A percentile compares a stretch with the other conserved stretches of the same genome.
These are phyloP conservation scores for Crotalus horridus DNA, from an alignment of 2,113 vertebrate species.

Conservation along the genomic window DNA sequence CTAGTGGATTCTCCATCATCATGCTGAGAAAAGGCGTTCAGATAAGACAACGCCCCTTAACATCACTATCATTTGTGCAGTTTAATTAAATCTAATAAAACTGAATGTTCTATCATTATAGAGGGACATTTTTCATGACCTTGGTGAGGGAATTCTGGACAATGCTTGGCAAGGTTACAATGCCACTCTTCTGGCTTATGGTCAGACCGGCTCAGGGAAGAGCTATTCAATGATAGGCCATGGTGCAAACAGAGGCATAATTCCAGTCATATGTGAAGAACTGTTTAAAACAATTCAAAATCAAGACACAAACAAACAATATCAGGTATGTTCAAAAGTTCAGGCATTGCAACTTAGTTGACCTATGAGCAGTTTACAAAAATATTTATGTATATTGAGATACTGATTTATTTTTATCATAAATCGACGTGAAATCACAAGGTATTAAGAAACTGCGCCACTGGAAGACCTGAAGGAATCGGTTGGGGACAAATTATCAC, in stretches of 20 bases:
- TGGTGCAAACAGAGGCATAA: slow-evolving; percentile 78
- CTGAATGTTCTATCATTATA: slow-evolving; percentile 34
- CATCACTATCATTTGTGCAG: background rate
- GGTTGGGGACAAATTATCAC: background rate
- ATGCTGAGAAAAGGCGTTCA: too few relatives aligned
- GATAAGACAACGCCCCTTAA: too few relatives aligned
- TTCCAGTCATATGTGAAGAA: slow-evolving; percentile 75
- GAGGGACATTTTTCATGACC: slow-evolving; percentile 73
- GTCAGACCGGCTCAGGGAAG: slow-evolving; percentile 83
- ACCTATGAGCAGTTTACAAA: background rate
- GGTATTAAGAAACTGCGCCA: background rate
- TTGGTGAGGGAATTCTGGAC: slow-evolving; percentile 77
- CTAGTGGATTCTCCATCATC: too few relatives aligned
- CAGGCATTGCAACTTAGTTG: background rate
- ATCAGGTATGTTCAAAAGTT: slow-evolving; percentile 66
- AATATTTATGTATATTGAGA: background rate
- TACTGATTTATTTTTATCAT: background rate
- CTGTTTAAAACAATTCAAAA: slow-evolving; percentile 75
- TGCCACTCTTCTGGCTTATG: slow-evolving; percentile 76
- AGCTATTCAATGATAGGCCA: slow-evolving; percentile 83
- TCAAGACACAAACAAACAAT: slow-evolving; percentile 68
- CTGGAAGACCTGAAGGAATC: background rate
- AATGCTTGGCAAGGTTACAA: slow-evolving; percentile 79
- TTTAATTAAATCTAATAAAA: background rate
- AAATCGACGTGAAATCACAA: background rate